phyloP scores from a whole-genome alignment of 2,113 vertebrate genomes.

The Nannospalax galili region DNA sequence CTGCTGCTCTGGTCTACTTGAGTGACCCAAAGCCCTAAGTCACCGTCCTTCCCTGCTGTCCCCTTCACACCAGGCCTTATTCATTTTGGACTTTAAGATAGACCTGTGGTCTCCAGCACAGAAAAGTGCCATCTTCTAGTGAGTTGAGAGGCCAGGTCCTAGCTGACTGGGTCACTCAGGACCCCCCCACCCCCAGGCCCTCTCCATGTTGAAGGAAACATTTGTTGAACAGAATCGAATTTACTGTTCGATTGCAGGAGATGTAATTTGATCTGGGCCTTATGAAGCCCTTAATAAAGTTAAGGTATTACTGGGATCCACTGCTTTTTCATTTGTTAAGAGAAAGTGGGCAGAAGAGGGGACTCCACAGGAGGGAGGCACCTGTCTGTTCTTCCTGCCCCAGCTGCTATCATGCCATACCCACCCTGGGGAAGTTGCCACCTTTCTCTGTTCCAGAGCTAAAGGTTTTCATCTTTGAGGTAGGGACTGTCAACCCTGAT shows the following conservation, averaged over 20 bases:
- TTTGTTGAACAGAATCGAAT: slow-evolving; percentile 57
- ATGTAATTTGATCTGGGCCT: slow-evolving; percentile 67
- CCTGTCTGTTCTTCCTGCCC: background rate
- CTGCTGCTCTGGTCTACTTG: background rate
- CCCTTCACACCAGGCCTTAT: background rate
- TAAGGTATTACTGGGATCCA: slow-evolving; percentile 50
- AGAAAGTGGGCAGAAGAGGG: background rate
- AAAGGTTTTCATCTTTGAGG: background rate
- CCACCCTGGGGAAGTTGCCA: background rate
- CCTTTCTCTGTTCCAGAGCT: slow-evolving; percentile 5
- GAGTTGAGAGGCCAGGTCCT: background rate
- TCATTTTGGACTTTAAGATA: background rate
- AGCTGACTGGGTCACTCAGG: background rate
- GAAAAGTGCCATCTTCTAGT: background rate
- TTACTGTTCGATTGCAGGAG: slow-evolving; percentile 53
- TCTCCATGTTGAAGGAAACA: slow-evolving; percentile 5
- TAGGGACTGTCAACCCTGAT: background rate
- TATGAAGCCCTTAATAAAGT: slow-evolving; percentile 73
- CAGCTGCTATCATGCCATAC: background rate
- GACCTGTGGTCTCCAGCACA: background rate
- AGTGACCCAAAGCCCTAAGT: background rate
- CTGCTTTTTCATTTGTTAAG: slow-evolving; percentile 58
- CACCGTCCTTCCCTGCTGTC: background rate
- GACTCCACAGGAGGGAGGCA: background rate
- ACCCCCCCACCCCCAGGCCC: background rate